A percentile compares a stretch with the other conserved stretches of the same genome.
phyloP scores from a whole-genome alignment of 1,140 invertebrate species.

The Melanaphis sacchari region DNA sequence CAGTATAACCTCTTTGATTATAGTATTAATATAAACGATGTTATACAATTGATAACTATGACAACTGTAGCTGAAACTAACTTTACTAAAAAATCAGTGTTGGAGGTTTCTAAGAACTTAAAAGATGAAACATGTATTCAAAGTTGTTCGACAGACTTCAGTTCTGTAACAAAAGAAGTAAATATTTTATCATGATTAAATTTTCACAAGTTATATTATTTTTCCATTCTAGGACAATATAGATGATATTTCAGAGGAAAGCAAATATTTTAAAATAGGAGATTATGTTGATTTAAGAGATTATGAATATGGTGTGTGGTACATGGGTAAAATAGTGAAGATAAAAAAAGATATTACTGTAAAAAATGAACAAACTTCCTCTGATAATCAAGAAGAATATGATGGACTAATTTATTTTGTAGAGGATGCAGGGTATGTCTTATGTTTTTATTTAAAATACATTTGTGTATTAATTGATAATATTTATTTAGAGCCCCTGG shows the following conservation, averaged over 20 bases:
- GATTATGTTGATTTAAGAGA: constrained; percentile 76
- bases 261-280: constrained; percentile 66
- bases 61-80: neutral
- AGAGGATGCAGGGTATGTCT: constrained; percentile 49
- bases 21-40: constrained; percentile 79
- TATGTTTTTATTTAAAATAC: neutral
- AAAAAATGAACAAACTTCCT: constrained; percentile 66
- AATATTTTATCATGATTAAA: neutral
- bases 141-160: neutral
- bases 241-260: neutral
- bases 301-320: constrained; percentile 70
- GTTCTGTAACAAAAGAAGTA: neutral
- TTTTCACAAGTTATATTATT: neutral
- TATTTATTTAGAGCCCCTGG: constrained; percentile 64
- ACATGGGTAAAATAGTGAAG: constrained; percentile 68
- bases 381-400: constrained; percentile 61
- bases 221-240: neutral
- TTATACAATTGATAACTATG: constrained; percentile 75
- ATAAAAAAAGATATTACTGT: constrained; percentile 61
- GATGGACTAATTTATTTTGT: constrained; percentile 62
- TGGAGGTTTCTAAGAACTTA: neutral
- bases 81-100: neutral
- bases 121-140: neutral
- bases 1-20: constrained; percentile 80
- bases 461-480: neutral